Base-by-base conservation (phyloP, 2,113 vertebrate genomes). In the Holacanthus passer region DNA sequence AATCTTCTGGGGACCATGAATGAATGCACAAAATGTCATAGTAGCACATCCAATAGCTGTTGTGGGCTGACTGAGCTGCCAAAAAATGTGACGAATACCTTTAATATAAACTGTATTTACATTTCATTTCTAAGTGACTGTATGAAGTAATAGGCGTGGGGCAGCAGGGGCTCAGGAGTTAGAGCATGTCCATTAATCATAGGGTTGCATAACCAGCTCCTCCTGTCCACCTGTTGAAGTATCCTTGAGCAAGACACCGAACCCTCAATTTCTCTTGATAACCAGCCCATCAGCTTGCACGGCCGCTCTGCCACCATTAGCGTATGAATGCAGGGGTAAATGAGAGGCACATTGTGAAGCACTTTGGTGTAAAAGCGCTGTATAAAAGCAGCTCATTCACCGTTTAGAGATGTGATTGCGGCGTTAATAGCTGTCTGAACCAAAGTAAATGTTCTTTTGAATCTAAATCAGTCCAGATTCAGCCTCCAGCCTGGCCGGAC, bases 391-490 rank as follows among this genome's bases (percentile, higher is more conserved):
- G 7, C n/a, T 47, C 0, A 14, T 58, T 70, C 22, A 35, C 37
- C 8, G 5, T n/a, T 39, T 19, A 43, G 24, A 29, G 16, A 37
- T 29, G 17, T 9, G 32, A 24, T 22, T 22, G 43, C 3, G 17
- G 11, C 4, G 1, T 55, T 43, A 41, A 24, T 10, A 43, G 37
- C 17, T 12, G 17, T 4, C 20, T 12, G 50, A 43, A 47, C 16
- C 53, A 48, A 47, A 31, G n/a, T n/a, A n/a, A n/a, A n/a, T n/a
- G n/a, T n/a, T 43, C 27, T 32, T 39, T 43, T 35, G 17, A 27
- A 69, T 29, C 68, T 77, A 7, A 47, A 69, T 65, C 59, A 27
- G 47, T 82, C 20, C 31, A 4, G 20, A 55, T 3, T 16, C 43
- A 45, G 3, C 11, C 39, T 41, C 64, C 56, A 16, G 2, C 19